Evolutionary conservation across 2,888 invertebrate species (phyloP).

Genomic region (Pammene fasciana): DNA sequence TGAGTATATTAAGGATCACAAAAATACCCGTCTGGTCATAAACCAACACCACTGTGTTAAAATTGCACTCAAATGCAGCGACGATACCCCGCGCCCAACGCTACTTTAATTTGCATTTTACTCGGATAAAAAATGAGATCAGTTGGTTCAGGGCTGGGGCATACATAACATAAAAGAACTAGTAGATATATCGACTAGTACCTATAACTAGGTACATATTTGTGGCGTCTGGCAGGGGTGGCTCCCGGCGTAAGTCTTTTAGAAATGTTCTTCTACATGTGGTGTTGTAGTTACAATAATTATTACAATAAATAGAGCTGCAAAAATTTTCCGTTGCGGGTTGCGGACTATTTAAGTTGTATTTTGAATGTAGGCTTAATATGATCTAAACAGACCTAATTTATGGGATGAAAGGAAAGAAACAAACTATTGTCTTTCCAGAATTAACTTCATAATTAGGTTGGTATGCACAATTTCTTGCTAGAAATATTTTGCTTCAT

Average conservation of each 20-base stretch:
- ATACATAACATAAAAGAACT: slow-evolving; percentile 14
- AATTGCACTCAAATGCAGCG: background rate
- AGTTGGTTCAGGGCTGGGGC: slow-evolving; percentile 8
- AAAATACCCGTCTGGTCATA: background rate
- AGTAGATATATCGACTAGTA: slow-evolving; percentile 4
- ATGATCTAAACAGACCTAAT: too few species aligned
- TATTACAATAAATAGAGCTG: background rate
- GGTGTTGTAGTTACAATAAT: background rate
- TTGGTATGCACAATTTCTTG: too few species aligned
- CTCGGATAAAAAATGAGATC: slow-evolving; percentile 33
- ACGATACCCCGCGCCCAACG: background rate
- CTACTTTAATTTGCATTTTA: slow-evolving; percentile 32
- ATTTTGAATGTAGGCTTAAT: too few species aligned
- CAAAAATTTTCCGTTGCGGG: too few species aligned
- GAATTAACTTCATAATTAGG: too few species aligned
- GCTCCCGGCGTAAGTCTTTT: background rate
- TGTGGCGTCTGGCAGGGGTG: slow-evolving; percentile 21
- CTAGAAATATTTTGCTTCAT: too few species aligned
- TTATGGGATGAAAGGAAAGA: too few species aligned
- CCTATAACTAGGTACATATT: slow-evolving; percentile 7
- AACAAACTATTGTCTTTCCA: too few species aligned
- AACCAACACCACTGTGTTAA: background rate
- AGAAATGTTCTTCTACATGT: background rate
- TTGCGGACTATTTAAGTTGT: too few species aligned
- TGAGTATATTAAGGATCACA: too few species aligned